These are phyloP conservation scores for Kradibia gibbosae DNA, from an alignment of 1,140 invertebrate genomes.

Conservation along the genomic window DNA sequence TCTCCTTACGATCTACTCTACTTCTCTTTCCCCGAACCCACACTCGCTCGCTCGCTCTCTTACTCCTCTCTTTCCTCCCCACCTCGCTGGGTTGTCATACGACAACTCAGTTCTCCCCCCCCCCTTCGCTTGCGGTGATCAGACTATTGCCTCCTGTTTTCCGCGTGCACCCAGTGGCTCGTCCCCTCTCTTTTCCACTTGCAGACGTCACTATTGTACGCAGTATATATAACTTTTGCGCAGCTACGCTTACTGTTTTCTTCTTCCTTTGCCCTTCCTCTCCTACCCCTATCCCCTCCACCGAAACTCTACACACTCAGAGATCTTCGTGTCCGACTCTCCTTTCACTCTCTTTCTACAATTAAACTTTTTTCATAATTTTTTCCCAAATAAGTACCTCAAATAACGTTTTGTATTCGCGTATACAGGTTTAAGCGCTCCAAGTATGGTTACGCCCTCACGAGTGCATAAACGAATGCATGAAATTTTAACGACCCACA, in stretches of 20 bases:
- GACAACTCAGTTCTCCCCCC: background rate
- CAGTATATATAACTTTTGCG: background rate
- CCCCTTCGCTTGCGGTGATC: background rate
- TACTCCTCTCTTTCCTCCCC: background rate
- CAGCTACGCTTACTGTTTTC: background rate
- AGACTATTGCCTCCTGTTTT: background rate
- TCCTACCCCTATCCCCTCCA: background rate
- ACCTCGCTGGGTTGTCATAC: background rate
- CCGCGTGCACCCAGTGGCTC: background rate
- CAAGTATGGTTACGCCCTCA: background rate
- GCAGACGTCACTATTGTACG: background rate
- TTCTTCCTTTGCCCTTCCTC: background rate
- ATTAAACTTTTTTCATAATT: too few species aligned
- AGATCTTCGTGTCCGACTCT: background rate
- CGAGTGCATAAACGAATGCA: background rate
- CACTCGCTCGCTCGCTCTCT: background rate
- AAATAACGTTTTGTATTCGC: too few species aligned
- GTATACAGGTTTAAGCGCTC: too few species aligned
- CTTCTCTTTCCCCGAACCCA: background rate
- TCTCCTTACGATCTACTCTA: background rate
- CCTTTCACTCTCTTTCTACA: too few species aligned
- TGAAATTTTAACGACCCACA: background rate
- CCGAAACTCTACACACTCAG: too few species aligned
- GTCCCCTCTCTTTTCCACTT: background rate
- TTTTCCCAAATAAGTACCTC: too few species aligned